Evolutionary conservation across 2,888 invertebrate genomes (phyloP), one percentile per base, ranked within the genome.

Genomic region (Anoplius nigerrimus): DNA sequence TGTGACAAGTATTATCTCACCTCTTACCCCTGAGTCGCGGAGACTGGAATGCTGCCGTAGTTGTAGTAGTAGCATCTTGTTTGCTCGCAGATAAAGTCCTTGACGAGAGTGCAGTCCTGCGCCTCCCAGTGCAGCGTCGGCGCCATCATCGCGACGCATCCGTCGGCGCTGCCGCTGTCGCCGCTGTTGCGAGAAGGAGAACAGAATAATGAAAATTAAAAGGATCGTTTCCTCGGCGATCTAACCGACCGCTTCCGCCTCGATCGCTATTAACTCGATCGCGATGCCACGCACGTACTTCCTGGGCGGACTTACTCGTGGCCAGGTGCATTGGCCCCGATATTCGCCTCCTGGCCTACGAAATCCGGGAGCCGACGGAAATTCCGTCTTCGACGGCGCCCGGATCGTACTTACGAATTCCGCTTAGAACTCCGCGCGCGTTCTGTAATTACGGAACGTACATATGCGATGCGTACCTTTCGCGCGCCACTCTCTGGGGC

Each of bases 11-110:
- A 80, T 74, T 75, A 84, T 86, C 93, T 93, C 94, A 94, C 94
- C 94, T 94, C 95, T 95, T 95, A 95, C 95, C 95, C 95, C 95
- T 95, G 95, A 92, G 95, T 93, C 85, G 95, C 94, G 89, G 95
- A 95, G 87, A 95, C 95, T 89, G 95, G 95, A 91, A 95, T 95
- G 89, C 95, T 95, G 89, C 95, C 95, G 90, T 95, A 96, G 91
- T 95, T 95, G 91, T 95, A 95, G 91, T 95, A 95, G 90, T 95
- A 95, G 91, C 95, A 96, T 87, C 95, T 93, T 74, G 95, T 95
- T 91, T 95, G 95, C 90, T 96, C 95, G 90, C 95, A 96, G 87
- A 96, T 95, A 90, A 95, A 95, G 90, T 95, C 95, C 91, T 95
- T 95, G 83, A 94, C 92, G 85, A 93, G 92, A 74, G 93, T 94